phyloP scores from a whole-genome alignment of 2,888 invertebrate species.

The Sialis lutaria region DNA sequence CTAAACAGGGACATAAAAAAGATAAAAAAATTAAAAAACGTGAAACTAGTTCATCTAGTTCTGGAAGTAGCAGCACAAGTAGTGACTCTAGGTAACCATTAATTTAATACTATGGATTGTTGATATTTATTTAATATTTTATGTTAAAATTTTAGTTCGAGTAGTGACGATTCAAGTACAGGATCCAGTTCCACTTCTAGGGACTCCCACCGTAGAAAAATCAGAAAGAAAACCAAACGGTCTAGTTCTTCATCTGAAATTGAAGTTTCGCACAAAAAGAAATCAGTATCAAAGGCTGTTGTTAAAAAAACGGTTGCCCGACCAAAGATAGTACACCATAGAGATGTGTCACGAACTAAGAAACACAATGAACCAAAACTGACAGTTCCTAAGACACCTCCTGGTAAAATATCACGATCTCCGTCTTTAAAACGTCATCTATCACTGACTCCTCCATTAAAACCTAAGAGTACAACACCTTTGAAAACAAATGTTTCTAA shows the following conservation, averaged over 20 bases:
- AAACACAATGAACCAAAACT: constrained; percentile 28
- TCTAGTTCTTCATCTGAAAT: constrained; percentile 9
- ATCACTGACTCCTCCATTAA: constrained; percentile 25
- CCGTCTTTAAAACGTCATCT: constrained; percentile 20
- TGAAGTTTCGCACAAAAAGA: constrained; percentile 24
- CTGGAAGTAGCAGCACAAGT: constrained; percentile 42
- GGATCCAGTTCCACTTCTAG: constrained; percentile 36
- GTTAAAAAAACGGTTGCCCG: constrained; percentile 32
- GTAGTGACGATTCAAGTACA: constrained; percentile 47
- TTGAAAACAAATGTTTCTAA: constrained; percentile 14
- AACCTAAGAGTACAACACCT: constrained; percentile 17
- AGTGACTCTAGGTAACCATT: constrained; percentile 32
- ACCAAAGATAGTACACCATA: constrained; percentile 31
- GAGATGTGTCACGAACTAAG: constrained; percentile 28
- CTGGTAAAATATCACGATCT: constrained; percentile 16
- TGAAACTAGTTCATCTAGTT: constrained; percentile 50
- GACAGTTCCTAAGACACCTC: constrained; percentile 11
- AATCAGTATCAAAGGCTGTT: constrained; percentile 15
- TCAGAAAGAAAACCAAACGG: constrained; percentile 19
- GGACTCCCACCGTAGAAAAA: constrained; percentile 21
- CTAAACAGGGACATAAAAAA: constrained; percentile 46
- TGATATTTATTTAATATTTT: too few species aligned
- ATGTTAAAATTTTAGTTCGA: constrained; percentile 19
- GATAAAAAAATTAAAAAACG: constrained; percentile 45
- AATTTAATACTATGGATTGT: too few species aligned